Evolutionary conservation across 2,113 vertebrate species (phyloP).

Genomic region (Paralichthys olivaceus): DNA sequence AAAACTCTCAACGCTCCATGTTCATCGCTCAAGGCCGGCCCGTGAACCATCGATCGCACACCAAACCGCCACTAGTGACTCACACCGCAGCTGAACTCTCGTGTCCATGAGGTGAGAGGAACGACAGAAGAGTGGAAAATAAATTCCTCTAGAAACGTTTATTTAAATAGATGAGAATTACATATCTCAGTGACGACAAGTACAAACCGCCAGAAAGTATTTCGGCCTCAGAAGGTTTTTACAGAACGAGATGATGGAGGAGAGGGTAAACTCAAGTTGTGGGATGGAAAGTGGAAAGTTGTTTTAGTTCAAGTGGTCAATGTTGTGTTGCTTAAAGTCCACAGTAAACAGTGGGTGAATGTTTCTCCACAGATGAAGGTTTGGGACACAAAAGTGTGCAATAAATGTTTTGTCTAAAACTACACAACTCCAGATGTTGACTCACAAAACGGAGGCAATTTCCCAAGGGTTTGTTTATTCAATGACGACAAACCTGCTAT

Average conservation of each 20-base stretch:
- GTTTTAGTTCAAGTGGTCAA: neutral
- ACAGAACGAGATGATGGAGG: neutral
- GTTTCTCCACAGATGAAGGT: neutral
- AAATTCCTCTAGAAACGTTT: neutral
- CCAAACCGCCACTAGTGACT: constrained; percentile 26
- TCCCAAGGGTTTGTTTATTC: too few relatives aligned
- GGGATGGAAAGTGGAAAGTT: constrained; percentile 39
- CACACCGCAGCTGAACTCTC: constrained; percentile 18
- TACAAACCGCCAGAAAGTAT: neutral
- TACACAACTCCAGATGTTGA: neutral
- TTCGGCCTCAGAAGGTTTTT: neutral
- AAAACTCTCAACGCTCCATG: constrained; percentile 32
- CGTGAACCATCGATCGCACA: constrained; percentile 1
- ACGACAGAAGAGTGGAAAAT: neutral
- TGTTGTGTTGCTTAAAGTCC: neutral
- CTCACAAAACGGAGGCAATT: too few relatives aligned
- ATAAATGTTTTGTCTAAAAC: neutral
- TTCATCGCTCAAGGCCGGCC: constrained; percentile 22
- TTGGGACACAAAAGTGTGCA: neutral
- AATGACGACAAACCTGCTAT: neutral
- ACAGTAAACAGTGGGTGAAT: neutral
- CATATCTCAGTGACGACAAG: constrained; percentile 8
- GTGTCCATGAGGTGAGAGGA: constrained; percentile 20
- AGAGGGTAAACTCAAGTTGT: constrained; percentile 9
- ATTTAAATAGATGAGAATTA: constrained; percentile 2